Percentiles rank a stretch among this genome's conserved stretches.
phyloP scores from a whole-genome alignment of 2,888 invertebrate genomes.

The Cheilosia soror region DNA sequence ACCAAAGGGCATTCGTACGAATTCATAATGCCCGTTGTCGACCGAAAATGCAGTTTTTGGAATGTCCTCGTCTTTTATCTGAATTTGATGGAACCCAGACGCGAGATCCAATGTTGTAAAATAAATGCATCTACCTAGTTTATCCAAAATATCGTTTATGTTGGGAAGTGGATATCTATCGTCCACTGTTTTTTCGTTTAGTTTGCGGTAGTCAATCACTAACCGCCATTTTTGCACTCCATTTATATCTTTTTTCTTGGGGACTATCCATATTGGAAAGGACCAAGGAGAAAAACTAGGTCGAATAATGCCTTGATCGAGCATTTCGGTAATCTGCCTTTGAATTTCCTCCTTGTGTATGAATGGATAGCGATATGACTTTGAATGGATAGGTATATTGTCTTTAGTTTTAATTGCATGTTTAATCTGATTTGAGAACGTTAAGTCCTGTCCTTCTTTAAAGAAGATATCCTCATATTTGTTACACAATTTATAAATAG shows the following conservation, averaged over 20 bases:
- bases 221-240: conserved; percentile 20
- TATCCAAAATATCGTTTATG: no score
- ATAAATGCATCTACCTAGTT: no score
- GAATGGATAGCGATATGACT: conserved; percentile 79
- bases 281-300: conserved; percentile 41
- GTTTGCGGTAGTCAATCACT: no score
- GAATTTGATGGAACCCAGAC: conserved; percentile 79
- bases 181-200: conserved; percentile 10
- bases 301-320: conserved; percentile 55
- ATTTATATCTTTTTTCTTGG: conserved; percentile 44
- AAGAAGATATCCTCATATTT: no score
- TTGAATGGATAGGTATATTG: conserved; percentile 72
- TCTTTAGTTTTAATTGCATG: conserved; percentile 61
- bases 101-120: conserved; percentile 72
- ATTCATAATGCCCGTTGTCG: conserved; percentile 56
- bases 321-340: conserved; percentile 76
- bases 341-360: conserved; percentile 78
- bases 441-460: conserved; percentile 9
- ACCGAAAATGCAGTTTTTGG: conserved; percentile 74
- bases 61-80: conserved; percentile 74
- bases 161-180: conserved; percentile 7
- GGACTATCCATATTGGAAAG: neutral
- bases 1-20: neutral
- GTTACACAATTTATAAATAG: no score
- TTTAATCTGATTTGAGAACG: conserved; percentile 58